Evolutionary conservation across 2,888 invertebrate species (phyloP).

Genomic region (Odontomyia ornata): DNA sequence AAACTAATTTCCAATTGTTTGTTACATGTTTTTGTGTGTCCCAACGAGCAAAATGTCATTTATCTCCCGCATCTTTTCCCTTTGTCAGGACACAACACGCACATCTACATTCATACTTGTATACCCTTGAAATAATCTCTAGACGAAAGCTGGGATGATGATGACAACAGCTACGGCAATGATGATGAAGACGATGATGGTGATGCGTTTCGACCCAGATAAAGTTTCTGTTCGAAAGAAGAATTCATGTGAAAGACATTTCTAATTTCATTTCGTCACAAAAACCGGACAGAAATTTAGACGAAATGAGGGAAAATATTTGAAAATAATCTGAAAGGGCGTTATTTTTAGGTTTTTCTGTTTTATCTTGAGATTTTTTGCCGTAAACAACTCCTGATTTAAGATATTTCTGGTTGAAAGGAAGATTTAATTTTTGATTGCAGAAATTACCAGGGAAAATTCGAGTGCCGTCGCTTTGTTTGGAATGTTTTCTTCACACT

Average conservation of each 20-base stretch:
- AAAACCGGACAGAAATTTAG: not conserved
- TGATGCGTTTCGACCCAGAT: slow-evolving; percentile 29
- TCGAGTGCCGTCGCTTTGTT: no score
- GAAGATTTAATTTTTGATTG: no score
- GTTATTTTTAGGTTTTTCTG: not conserved
- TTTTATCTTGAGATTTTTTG: no score
- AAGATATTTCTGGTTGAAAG: no score
- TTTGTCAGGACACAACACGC: not conserved
- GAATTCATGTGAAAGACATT: slow-evolving; percentile 37
- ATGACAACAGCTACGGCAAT: not conserved
- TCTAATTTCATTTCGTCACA: slow-evolving; percentile 31
- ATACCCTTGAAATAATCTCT: not conserved
- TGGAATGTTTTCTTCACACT: no score
- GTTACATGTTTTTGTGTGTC: not conserved
- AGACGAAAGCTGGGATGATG: slow-evolving; percentile 1
- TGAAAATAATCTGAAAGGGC: not conserved
- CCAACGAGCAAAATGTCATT: not conserved
- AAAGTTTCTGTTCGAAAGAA: slow-evolving; percentile 27
- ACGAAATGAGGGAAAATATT: not conserved
- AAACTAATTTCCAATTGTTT: not conserved
- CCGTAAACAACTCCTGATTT: no score
- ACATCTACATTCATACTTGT: no score
- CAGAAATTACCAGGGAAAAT: no score
- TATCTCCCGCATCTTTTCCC: not conserved
- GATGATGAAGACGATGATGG: not conserved